These are phyloP conservation scores for Mus spicilegus DNA, from an alignment of 2,113 vertebrate species.

Conservation along the genomic window DNA sequence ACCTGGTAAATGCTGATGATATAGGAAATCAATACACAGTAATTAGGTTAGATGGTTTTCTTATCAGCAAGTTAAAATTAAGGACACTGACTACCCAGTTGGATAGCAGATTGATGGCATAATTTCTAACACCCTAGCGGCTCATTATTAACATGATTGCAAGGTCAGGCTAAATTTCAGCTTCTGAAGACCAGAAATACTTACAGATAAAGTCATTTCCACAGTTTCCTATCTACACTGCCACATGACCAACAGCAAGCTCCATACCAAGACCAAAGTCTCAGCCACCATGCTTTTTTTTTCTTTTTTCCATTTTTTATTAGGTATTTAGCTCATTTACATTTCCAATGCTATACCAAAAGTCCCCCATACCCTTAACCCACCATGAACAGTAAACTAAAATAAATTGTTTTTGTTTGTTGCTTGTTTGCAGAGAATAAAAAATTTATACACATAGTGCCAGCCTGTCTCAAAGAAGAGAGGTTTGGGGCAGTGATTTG, in stretches of 20 bases:
- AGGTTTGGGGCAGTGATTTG: rapidly evolving
- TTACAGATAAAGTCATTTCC: neutral
- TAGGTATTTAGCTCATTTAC: too few species aligned
- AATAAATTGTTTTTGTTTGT: neutral
- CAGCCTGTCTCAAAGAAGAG: neutral
- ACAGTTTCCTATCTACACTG: neutral
- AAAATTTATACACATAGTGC: neutral
- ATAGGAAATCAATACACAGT: neutral
- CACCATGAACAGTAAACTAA: neutral
- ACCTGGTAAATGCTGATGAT: neutral
- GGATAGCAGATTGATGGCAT: too few species aligned
- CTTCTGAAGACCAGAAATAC: neutral
- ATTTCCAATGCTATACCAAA: too few species aligned
- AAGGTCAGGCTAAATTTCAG: neutral
- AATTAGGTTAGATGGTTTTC: neutral
- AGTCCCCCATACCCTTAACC: too few species aligned
- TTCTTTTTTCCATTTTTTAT: too few species aligned
- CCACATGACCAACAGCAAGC: neutral
- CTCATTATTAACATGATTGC: neutral
- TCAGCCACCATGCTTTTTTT: too few species aligned
- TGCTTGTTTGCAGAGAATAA: neutral
- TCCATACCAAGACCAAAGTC: neutral
- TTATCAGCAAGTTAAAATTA: neutral
- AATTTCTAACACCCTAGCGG: neutral
- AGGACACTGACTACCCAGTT: neutral